phyloP scores from a whole-genome alignment of 2,113 vertebrate species.

The Melospiza georgiana region DNA sequence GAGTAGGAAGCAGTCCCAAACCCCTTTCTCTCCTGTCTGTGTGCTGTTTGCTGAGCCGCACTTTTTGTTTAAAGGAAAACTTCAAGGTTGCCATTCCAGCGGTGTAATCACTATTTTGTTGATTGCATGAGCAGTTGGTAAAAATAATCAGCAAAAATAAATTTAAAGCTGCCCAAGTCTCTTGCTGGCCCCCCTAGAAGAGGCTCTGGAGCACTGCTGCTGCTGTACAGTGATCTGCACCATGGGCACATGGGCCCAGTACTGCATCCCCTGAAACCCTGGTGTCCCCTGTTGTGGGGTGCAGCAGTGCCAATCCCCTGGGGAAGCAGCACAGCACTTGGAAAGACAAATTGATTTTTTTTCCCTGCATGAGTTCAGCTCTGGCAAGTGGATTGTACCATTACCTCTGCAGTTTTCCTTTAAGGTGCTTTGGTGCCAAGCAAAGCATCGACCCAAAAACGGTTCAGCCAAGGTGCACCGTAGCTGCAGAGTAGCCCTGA shows the following conservation, averaged over 20 bases:
- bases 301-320: accelerated
- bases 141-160: not conserved
- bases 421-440: constrained; percentile 29
- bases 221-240: accelerated
- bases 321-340: not conserved
- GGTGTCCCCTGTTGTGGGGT: not conserved
- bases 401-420: constrained; percentile 40
- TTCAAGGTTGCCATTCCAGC: not conserved
- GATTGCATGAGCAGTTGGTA: not conserved
- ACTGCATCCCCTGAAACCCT: accelerated
- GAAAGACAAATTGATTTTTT: not conserved
- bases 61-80: constrained; percentile 58
- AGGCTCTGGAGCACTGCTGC: not conserved
- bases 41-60: not conserved
- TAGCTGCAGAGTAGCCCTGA: not conserved
- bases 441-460: not conserved
- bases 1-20: not conserved
- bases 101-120: not conserved
- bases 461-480: not conserved
- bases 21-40: not conserved
- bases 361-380: not conserved
- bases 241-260: accelerated
- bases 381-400: not conserved
- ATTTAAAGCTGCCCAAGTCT: not conserved
- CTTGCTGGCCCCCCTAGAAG: accelerated